Conservation (phyloP, 2,888 invertebrate genomes). For the Coenonympha glycerion region DNA sequence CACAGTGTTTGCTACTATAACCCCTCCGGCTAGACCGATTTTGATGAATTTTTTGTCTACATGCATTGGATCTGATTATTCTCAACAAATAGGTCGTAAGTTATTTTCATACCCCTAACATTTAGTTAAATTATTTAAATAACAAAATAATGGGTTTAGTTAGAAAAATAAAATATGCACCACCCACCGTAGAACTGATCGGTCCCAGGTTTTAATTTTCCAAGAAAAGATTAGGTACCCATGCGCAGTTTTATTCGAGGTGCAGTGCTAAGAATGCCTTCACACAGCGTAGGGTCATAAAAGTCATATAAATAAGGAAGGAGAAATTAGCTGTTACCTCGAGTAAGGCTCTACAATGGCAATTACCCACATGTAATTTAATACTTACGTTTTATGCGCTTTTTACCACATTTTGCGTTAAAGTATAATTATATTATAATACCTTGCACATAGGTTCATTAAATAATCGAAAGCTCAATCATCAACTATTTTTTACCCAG, state of each 20-base stretch:
- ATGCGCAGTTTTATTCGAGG: not conserved
- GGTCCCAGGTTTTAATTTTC: not conserved
- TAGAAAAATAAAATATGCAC: no score
- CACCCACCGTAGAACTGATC: no score
- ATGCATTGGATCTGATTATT: no score
- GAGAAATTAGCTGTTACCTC: conserved; percentile 12
- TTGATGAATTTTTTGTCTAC: no score
- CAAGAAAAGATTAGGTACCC: not conserved
- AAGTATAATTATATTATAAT: not conserved
- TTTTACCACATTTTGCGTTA: not conserved
- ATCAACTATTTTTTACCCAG: no score
- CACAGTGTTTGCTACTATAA: no score
- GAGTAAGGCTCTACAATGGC: conserved; percentile 3
- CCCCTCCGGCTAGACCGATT: no score
- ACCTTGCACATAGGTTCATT: not conserved
- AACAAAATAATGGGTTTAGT: no score
- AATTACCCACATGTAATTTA: conserved; percentile 16
- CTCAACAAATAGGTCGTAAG: no score
- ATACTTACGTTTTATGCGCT: conserved; percentile 9
- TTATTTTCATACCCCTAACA: no score
- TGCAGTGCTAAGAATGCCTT: not conserved
- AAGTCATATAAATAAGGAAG: conserved; percentile 10
- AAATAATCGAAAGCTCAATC: no score
- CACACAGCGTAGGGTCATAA: not conserved
- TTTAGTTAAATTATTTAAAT: no score